phyloP scores from a whole-genome alignment of 2,888 invertebrate genomes.

The Aspidapion aeneum region DNA sequence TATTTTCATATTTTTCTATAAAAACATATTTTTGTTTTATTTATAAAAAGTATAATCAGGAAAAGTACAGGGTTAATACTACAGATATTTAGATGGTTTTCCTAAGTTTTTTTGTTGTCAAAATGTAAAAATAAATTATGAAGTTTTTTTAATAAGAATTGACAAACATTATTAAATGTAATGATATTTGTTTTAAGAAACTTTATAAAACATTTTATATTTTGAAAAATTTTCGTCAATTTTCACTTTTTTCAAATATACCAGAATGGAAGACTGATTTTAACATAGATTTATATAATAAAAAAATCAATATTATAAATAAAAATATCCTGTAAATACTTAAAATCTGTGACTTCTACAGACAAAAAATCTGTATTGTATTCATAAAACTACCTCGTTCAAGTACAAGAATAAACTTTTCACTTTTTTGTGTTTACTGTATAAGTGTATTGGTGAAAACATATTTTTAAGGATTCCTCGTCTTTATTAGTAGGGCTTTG shows the following conservation, averaged over 20 bases:
- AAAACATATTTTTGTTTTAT: neutral
- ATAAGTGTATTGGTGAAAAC: neutral
- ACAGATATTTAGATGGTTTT: neutral
- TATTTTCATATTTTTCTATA: neutral
- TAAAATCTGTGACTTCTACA: neutral
- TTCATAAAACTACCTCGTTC: slow-evolving; percentile 21
- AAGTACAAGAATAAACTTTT: slow-evolving; percentile 24
- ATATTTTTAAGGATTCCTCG: slow-evolving; percentile 29
- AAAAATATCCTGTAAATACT: slow-evolving; percentile 21
- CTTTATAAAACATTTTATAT: no score
- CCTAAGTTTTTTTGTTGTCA: neutral
- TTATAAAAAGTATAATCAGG: neutral
- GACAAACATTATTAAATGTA: no score
- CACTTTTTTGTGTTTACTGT: slow-evolving; percentile 23
- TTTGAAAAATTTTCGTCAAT: neutral
- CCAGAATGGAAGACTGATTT: slow-evolving; percentile 24
- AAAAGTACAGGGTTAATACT: neutral
- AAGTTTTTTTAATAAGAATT: no score
- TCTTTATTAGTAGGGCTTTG: neutral
- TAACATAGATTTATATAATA: slow-evolving; percentile 23
- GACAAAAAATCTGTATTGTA: slow-evolving; percentile 12
- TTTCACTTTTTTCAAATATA: neutral
- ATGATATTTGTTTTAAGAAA: no score
- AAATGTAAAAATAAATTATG: neutral
- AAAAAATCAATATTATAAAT: slow-evolving; percentile 12